Percentiles rank a stretch among this genome's conserved stretches.
These are phyloP conservation scores for Stegostoma tigrinum DNA, from an alignment of 2,113 vertebrate genomes.

Conservation along the genomic window DNA sequence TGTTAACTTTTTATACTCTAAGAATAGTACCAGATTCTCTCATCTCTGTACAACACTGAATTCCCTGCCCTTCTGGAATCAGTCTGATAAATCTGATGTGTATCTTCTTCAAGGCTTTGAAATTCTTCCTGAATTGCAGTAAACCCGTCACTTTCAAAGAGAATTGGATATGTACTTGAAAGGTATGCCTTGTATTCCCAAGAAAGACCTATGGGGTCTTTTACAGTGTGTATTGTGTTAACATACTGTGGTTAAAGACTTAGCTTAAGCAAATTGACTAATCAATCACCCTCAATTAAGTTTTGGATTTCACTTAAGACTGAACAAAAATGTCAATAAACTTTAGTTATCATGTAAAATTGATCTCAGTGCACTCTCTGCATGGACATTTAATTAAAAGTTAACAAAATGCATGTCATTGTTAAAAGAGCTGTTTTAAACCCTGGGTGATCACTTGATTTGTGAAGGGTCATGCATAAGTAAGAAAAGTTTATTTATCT, in stretches of 20 bases:
- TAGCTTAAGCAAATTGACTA: neutral
- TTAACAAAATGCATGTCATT: neutral
- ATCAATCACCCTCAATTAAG: neutral
- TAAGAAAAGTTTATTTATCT: neutral
- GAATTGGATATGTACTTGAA: neutral
- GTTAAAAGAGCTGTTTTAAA: neutral
- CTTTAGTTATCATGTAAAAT: neutral
- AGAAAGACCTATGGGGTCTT: neutral
- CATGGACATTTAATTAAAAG: constrained; percentile 5
- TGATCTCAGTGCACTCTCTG: neutral
- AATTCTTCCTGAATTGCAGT: neutral
- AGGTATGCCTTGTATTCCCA: neutral
- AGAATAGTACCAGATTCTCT: neutral
- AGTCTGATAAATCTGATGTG: neutral
- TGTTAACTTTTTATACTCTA: neutral
- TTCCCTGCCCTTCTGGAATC: neutral
- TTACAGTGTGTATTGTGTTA: neutral
- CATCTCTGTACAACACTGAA: too few relatives aligned
- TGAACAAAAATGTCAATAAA: neutral
- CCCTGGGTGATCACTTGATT: neutral
- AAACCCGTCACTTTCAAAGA: neutral
- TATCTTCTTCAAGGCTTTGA: neutral
- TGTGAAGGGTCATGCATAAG: neutral
- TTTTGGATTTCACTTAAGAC: neutral
- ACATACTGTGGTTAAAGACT: neutral